Conservation (phyloP, 2,888 invertebrate genomes). For the Sinhomidia bicolor region DNA sequence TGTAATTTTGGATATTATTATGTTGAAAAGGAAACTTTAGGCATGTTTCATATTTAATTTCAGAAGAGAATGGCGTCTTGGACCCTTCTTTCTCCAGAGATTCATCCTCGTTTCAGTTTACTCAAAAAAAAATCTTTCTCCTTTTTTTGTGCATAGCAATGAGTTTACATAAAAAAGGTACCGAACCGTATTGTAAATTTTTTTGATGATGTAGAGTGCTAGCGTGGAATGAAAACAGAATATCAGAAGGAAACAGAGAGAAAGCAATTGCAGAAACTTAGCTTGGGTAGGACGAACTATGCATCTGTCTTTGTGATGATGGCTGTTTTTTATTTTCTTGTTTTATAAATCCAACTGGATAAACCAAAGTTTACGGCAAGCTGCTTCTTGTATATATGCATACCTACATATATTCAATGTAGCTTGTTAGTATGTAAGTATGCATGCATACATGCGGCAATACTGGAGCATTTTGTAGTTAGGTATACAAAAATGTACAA, state of each 20-base stretch:
- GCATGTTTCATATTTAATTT: conserved; percentile 68
- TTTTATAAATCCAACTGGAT: conserved; percentile 42
- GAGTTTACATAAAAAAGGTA: background rate
- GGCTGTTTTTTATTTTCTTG: background rate
- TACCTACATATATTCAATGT: too few species aligned
- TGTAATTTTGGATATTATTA: conserved; percentile 1
- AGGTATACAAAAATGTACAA: too few species aligned
- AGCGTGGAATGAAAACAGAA: background rate
- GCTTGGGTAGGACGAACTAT: conserved; percentile 40
- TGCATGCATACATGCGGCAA: too few species aligned
- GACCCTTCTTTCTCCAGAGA: conserved; percentile 51
- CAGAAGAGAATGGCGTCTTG: conserved; percentile 49
- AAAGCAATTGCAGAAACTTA: conserved; percentile 32
- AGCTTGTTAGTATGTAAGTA: too few species aligned
- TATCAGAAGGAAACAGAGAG: background rate
- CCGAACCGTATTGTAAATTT: background rate
- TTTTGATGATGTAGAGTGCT: conserved; percentile 27
- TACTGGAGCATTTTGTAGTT: too few species aligned
- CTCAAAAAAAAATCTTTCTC: conserved; percentile 53
- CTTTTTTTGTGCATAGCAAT: too few species aligned
- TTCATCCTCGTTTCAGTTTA: conserved; percentile 51
- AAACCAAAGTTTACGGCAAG: too few species aligned
- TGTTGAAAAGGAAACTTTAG: conserved; percentile 48
- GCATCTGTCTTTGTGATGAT: conserved; percentile 30
- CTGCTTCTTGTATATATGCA: too few species aligned